phyloP scores from a whole-genome alignment of 2,888 invertebrate genomes.

The Congeria kusceri region DNA sequence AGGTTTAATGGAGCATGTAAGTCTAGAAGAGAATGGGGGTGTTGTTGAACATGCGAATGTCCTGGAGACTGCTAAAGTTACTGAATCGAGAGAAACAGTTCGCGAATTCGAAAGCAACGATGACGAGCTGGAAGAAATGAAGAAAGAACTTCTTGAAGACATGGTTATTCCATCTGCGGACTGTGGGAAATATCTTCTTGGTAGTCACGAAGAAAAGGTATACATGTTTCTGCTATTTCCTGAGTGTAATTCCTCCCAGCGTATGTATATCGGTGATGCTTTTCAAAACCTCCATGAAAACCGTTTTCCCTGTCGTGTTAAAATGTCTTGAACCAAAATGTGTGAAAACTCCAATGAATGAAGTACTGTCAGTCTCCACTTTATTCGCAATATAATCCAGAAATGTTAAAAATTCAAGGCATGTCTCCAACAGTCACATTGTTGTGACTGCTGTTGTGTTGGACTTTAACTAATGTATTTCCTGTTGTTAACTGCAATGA shows the following conservation, averaged over 20 bases:
- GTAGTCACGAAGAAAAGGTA: conserved; percentile 28
- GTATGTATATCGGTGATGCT: not conserved
- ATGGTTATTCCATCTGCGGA: conserved; percentile 23
- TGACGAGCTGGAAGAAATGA: conserved; percentile 31
- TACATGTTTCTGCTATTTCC: not conserved
- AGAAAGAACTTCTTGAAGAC: conserved; percentile 38
- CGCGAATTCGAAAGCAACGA: conserved; percentile 32
- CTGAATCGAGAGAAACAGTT: conserved; percentile 26
- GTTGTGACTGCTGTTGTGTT: no score
- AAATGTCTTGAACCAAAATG: not conserved
- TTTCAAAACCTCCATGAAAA: not conserved
- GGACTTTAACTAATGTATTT: no score
- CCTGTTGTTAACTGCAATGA: no score
- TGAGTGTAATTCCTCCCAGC: conserved; percentile 11
- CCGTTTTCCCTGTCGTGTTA: not conserved
- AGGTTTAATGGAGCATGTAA: no score
- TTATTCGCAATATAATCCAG: not conserved
- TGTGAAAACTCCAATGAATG: not conserved
- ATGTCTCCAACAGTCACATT: no score
- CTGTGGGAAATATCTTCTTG: conserved; percentile 38
- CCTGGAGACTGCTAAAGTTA: conserved; percentile 27
- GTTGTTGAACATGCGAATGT: not conserved
- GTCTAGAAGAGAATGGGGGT: not conserved
- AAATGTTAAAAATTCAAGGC: no score
- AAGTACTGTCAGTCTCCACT: conserved; percentile 1